phyloP scores from a whole-genome alignment of 2,888 invertebrate genomes.

The Ichneumoninae sp. region DNA sequence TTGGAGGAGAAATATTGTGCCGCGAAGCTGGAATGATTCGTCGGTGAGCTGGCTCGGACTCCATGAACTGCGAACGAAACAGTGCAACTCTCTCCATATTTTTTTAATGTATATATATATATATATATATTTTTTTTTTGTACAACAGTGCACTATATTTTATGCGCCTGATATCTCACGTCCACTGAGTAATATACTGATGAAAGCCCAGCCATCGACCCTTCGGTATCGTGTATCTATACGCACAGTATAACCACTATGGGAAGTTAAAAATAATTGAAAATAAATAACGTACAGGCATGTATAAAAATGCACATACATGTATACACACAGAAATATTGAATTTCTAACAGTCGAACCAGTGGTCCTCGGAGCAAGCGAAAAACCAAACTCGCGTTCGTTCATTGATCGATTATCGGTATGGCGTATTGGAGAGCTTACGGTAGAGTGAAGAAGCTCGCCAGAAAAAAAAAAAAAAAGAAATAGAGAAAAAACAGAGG shows the following conservation, averaged over 20 bases:
- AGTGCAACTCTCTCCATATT: background rate
- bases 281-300: background rate
- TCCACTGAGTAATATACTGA: background rate
- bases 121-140: background rate
- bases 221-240: background rate
- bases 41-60: slow-evolving; percentile 3
- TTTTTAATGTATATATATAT: background rate
- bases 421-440: background rate
- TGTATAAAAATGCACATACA: background rate
- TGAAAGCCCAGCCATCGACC: background rate
- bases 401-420: slow-evolving; percentile 40
- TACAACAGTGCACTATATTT: background rate
- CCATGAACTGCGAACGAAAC: slow-evolving; percentile 41
- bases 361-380: too few relatives aligned
- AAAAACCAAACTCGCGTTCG: slow-evolving; percentile 10
- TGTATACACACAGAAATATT: background rate
- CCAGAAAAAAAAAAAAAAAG: background rate
- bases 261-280: too few relatives aligned
- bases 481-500: background rate
- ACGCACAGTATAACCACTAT: too few relatives aligned
- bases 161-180: background rate
- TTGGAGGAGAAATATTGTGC: slow-evolving; percentile 35
- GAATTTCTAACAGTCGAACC: slow-evolving; percentile 6
- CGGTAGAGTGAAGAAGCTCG: slow-evolving; percentile 8
- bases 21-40: slow-evolving; percentile 37